Evolutionary conservation across 2,113 vertebrate genomes (phyloP), one percentile per base, ranked within the genome.

Genomic region (Paracanthobrama guichenoti): DNA sequence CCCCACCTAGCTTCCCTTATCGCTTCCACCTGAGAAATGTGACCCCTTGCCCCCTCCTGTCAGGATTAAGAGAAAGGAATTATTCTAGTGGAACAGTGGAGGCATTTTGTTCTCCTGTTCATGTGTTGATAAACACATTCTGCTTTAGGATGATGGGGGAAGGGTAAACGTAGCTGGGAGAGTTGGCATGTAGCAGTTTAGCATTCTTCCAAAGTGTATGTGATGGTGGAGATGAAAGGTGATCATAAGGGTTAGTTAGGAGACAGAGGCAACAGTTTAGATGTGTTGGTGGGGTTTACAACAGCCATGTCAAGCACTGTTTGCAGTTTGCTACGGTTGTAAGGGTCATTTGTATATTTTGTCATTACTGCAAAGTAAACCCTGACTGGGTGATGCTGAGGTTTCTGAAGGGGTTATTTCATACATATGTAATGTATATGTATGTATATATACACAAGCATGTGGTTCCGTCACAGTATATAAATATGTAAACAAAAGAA

Each of bases 51-150:
- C 88, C 92, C 89, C 53, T 64, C 39, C 69, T 89, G 75, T 83
- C 84, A 91, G 91, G 90, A 91, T 91, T 92, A 89, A 90, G 90
- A 83, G 88, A 90, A 86, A 89, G 90, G 90, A 89, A 85, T 88
- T 87, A 91, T 91, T 92, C 87, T 89, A 71, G 78, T 44, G 86
- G 86, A 89, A 94, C 93, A 94, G 92, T 91, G 88, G 88, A 86
- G 85, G 88, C 84, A 71, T 90, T 93, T 94, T 91, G 59, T 60
- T 35, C 73, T 28, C 18, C 46, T 28, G 5, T 84, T 67, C 42
- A 57, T 53, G 71, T 80, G 78, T 64, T 81, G 71, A 81, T 76
- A 44, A 86, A 80, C 44, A 86, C 22, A 87, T 86, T 89, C 77
- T 86, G 81, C 72, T 60, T 53, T 44, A n/a, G 31, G 8, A 11